Evolutionary conservation across 2,888 invertebrate genomes (phyloP), one percentile per base, ranked within the genome.

Genomic region (Torymus texanus): DNA sequence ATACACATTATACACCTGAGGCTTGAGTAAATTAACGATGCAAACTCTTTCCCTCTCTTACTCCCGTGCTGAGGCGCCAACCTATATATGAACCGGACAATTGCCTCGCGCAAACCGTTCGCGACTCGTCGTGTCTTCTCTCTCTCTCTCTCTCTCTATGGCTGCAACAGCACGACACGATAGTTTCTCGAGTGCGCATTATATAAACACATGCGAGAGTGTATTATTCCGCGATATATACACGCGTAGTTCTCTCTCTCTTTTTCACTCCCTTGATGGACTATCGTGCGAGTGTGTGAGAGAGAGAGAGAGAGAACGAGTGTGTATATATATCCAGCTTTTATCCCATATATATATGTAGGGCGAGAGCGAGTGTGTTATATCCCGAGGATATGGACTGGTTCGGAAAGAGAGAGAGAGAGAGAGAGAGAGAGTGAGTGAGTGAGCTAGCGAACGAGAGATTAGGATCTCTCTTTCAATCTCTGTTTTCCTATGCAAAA

Each of bases 401-500:
- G 41, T 41, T 41, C 41, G 41, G 41, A 8, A 41, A 41, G 41
- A 41, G 41, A 29, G 29, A 24, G 24, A 24, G 24, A 24, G 24
- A 24, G 24, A 24, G 24, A 24, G 24, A 24, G 24, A 24, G 24
- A 24, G 24, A 24, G 24, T 2, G 29, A 29, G 29, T 2, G 29
- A 29, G 29, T 16, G 14, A 8, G 41, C 13, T 16, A 18, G 8
- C 71, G 0, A 18, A 51, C 61, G 67, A 62, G 53, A 65, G 80
- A 80, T 80, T 80, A 56, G 21, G 59, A 80, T 80, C 77, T 73
- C 56, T 29, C 61, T 41, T 56, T 16, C 8, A 61, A 53, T 62
- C 18, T 16, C 59, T 80, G 61, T 77, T 77, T 74, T 77, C 77
- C 73, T 74, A 73, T 70, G 74, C 63, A 77, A 80, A 72, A 24